Base-by-base conservation (phyloP, 2,888 invertebrate species). In the Ommatoiulus sabulosus region DNA sequence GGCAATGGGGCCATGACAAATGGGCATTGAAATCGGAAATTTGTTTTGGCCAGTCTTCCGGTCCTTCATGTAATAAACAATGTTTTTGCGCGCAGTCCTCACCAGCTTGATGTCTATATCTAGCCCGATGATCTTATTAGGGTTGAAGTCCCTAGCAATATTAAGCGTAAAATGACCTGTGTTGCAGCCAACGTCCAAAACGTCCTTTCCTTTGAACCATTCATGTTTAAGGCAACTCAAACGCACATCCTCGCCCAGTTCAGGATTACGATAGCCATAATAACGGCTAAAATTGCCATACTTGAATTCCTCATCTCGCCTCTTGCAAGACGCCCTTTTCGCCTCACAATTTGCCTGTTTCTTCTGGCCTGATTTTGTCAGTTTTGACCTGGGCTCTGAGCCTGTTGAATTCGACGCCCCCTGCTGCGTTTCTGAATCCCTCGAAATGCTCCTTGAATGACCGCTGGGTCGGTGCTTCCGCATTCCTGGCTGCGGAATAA, bases 281-380 rank as follows among this genome's bases (percentile, higher is more conserved):
- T 99, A 99, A 93, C 97, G 96, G 92, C 97, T 97, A 93, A 98
- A 99, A 93, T 99, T 99, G 89, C 99, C 99, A 94, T 96, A 98
- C 92, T 97, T 96, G 93, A 97, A 98, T 92, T 95, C 95, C 89
- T 95, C 94, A 52, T 46, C 86, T 10, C 84, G 84, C n/a, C 24
- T 35, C 52, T 57, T 87, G 57, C 48, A 84, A 46, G 86, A 91
- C 90, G 91, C 87, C 44, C 89, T 90, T 88, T 92, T 91, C 87
- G 91, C 90, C 89, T 91, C 91, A 90, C 91, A 43, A 57, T 93
- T 90, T 93, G 89, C 44, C 15, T 63, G 24, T 15, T 88, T 89
- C 15, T 87, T 24, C 46, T 52, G 86, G 24, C 72, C 24, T 7
- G 44, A 84, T 35, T 43, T 43, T 15, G 48, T 63, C 86, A 44